Conservation (phyloP, 2,797 vertebrate species). For the Sitta carolinensis region DNA sequence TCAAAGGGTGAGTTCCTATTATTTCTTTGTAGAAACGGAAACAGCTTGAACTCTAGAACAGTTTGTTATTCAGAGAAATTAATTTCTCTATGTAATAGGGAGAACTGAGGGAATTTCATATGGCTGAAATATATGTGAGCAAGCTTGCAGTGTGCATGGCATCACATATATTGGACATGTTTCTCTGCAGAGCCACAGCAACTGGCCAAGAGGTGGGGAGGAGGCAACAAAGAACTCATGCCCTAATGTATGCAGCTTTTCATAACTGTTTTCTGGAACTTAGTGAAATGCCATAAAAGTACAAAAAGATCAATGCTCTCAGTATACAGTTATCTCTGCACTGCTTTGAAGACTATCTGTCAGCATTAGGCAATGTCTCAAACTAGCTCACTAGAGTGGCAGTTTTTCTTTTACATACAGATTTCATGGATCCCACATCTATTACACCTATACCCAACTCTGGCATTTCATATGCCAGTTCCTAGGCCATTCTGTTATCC, state of each 20-base stretch:
- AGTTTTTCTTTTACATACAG: background rate
- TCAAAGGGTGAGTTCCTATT: background rate
- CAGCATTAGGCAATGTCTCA: background rate
- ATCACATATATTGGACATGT: background rate
- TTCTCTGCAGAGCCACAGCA: background rate
- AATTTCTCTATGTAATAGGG: background rate
- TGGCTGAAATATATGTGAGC: background rate
- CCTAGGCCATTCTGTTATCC: background rate
- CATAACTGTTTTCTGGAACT: background rate
- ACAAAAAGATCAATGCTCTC: background rate
- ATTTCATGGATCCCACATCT: background rate
- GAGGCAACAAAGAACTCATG: background rate
- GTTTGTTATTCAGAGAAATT: background rate
- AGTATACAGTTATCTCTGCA: background rate
- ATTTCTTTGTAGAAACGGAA: background rate
- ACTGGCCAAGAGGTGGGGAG: background rate
- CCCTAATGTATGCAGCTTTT: background rate
- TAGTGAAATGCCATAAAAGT: background rate
- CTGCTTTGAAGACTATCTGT: background rate
- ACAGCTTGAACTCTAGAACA: background rate
- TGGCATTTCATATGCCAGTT: background rate
- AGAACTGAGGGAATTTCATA: background rate
- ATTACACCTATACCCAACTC: background rate
- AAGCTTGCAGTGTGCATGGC: background rate
- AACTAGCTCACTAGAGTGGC: background rate